Percentiles rank a stretch among this genome's conserved stretches.
phyloP scores from a whole-genome alignment of 1,140 invertebrate species.

The Steinernema khuongi region DNA sequence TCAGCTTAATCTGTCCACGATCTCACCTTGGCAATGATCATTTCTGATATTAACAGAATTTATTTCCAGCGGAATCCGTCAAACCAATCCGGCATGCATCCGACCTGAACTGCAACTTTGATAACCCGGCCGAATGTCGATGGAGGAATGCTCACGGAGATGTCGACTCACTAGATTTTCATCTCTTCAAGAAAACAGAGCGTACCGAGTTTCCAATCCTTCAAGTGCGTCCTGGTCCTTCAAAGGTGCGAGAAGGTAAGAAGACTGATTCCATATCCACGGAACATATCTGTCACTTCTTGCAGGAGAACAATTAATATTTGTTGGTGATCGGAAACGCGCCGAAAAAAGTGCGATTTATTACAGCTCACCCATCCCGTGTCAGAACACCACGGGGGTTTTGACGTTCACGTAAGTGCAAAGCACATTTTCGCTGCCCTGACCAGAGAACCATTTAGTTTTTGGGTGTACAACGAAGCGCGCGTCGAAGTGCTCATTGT shows the following conservation, averaged over 20 bases:
- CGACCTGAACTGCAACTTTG: constrained; percentile 54
- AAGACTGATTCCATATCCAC: not conserved
- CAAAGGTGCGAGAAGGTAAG: constrained; percentile 43
- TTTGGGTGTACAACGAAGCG: constrained; percentile 56
- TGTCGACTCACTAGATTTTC: constrained; percentile 50
- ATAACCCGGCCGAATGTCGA: constrained; percentile 41
- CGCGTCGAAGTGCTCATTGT: constrained; percentile 53
- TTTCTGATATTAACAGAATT: too few relatives aligned
- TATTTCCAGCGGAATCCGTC: constrained; percentile 35
- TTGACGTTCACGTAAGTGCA: constrained; percentile 49
- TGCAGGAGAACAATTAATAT: constrained; percentile 46
- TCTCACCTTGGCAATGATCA: too few relatives aligned
- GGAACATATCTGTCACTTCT: not conserved
- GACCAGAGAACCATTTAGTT: constrained; percentile 45
- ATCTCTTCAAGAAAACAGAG: constrained; percentile 53
- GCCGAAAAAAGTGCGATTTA: constrained; percentile 50
- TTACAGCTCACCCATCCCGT: constrained; percentile 44
- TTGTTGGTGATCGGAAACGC: constrained; percentile 46
- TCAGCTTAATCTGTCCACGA: too few relatives aligned
- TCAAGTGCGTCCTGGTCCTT: constrained; percentile 53
- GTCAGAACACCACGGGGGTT: constrained; percentile 48
- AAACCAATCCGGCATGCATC: constrained; percentile 44
- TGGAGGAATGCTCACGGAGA: constrained; percentile 43
- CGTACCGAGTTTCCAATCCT: constrained; percentile 50
- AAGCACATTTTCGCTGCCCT: too few relatives aligned